Evolutionary conservation across 2,113 vertebrate genomes (phyloP), one percentile per base, ranked within the genome.

Genomic region (Phrynocephalus versicolor): DNA sequence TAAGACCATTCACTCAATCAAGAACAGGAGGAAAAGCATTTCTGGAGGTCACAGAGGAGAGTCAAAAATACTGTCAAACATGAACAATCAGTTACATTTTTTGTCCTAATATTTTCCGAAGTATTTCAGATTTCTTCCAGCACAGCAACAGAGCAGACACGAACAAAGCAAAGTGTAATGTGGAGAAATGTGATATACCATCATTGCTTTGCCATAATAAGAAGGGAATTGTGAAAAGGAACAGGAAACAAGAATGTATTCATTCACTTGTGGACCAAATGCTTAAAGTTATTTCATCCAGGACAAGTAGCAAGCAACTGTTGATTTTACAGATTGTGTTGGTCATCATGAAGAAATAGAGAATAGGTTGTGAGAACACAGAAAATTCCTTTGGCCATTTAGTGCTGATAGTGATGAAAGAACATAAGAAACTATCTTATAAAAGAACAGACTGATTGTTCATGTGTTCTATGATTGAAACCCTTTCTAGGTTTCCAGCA

Each of bases 111-210:
- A 16, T 67, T 39, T 79, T 15, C 35, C 39, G 77, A 78, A 78
- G 35, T 60, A 60, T 23, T 60, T 60, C 57, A 78, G 33, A 16
- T 78, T 37, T 82, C 90, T 41, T 87, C 23, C 87, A 69, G 57
- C n/a, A 3, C 39, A 82, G 83, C 88, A 91, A 81, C 76, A 58
- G 84, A 88, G 58, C 79, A 55, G 64, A 55, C 13, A 81, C 82
- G 83, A 89, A 9, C 23, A 77, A 18, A 83, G 70, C 58, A 67
- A 55, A 57, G 84, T 64, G 84, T 89, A 84, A 88, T 7, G 41
- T 75, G 83, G 23, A 25, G 64, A 65, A 65, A 65, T 65, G 25
- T 65, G 64, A 65, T 65, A 65, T 65, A 65, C 23, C 64, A 65
- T 58, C 58, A 21, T n/a, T 18, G 79, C 90, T 86, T 84, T 79